Base-by-base conservation (phyloP, 2,888 invertebrate genomes). In the Aspidiotus rigidus region DNA sequence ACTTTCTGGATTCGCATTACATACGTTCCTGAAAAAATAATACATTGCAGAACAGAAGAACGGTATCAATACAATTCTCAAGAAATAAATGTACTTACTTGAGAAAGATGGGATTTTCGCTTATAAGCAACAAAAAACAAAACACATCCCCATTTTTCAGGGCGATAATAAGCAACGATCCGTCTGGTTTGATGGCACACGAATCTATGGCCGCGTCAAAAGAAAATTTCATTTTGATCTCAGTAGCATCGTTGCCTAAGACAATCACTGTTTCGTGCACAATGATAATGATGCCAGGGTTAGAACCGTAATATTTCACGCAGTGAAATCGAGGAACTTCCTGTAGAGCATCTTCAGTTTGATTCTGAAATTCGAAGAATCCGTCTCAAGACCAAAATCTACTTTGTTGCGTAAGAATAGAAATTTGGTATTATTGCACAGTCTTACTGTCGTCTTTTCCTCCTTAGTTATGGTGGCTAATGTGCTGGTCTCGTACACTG, bases 401-500 rank as follows among this genome's bases (percentile, higher is more conserved):
- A n/a, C 13, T 3, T 49, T 49, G 41, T 59, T 16, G 49, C n/a
- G 10, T 13, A 9, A 7, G 16, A 17, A 11, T 57, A 11, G 49
- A 11, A 3, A 41, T 64, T 54, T 8, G 8, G 5, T 28, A 55
- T 39, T 39, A 11, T 28, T 28, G 5, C 1, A 8, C 17, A 5
- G 13, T 28, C 9, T 8, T 15, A 41, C 5, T 49, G 60, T 44
- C 39, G 61, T 61, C 16, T 63, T 28, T 5, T 7, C 39, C 17
- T 69, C 69, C 40, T 54, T 69, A 57, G 72, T 72, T n/a, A 80
- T 77, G 8, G 77, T 76, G 64, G 81, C 81, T 69, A 81, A 72
- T 1, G 82, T 83, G 64, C 76, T 77, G 40, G 79, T 78, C 78
- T 83, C 82, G 72, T 80, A 82, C 54, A 82, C 74, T 10, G 75